Evolutionary conservation across 2,888 invertebrate species (phyloP).

Genomic region (Xanthorhoe designata): DNA sequence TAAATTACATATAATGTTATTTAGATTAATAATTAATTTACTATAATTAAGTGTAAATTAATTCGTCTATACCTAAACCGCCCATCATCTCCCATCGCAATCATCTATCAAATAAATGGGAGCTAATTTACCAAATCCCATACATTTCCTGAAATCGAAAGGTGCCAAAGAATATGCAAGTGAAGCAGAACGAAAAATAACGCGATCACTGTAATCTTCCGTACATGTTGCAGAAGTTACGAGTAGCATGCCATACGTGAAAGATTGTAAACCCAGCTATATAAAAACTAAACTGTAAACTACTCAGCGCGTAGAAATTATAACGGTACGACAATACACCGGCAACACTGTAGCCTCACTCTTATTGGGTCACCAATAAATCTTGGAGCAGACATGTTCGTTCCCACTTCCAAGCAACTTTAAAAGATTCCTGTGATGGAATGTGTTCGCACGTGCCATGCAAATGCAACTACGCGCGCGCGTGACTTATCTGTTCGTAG

Average conservation of each 20-base stretch:
- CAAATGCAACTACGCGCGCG: constrained; percentile 18
- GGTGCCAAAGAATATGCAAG: constrained; percentile 17
- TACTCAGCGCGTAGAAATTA: neutral
- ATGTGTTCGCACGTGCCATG: constrained; percentile 20
- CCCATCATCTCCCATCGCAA: neutral
- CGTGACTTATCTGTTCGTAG: constrained; percentile 11
- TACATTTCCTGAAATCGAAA: constrained; percentile 12
- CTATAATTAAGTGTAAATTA: too few relatives aligned
- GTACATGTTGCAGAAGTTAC: too few relatives aligned
- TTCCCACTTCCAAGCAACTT: constrained; percentile 41
- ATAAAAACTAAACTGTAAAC: neutral
- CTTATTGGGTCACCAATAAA: constrained; percentile 25
- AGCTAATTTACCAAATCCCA: neutral
- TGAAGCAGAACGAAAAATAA: constrained; percentile 27
- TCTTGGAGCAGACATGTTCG: constrained; percentile 45
- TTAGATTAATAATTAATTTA: too few relatives aligned
- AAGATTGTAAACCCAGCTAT: neutral
- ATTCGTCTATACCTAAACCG: neutral
- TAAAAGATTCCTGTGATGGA: constrained; percentile 46
- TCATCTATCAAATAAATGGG: constrained; percentile 1
- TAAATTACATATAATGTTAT: too few relatives aligned
- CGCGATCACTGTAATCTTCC: constrained; percentile 25
- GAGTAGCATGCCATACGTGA: too few relatives aligned
- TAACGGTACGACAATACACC: neutral
- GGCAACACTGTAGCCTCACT: neutral